A percentile compares a stretch with the other conserved stretches of the same genome.
phyloP scores from a whole-genome alignment of 2,888 invertebrate species.

The Mechanitis messenoides region DNA sequence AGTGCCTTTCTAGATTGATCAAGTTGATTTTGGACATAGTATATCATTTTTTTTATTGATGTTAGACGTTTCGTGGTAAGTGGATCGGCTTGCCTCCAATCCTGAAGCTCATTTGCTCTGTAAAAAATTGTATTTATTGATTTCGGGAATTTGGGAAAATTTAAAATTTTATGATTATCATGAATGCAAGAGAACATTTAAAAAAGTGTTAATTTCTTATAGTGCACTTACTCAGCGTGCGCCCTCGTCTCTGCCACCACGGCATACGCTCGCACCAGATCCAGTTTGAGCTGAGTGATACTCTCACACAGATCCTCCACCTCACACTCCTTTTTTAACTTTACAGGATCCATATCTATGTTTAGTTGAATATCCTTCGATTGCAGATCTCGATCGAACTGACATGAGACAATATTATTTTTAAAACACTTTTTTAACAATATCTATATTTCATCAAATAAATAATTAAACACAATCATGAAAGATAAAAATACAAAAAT shows the following conservation, averaged over 20 bases:
- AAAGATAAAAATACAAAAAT: no score
- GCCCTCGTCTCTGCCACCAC: slow-evolving; percentile 66
- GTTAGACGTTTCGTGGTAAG: slow-evolving; percentile 80
- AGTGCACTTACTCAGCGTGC: slow-evolving; percentile 58
- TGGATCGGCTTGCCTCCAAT: slow-evolving; percentile 78
- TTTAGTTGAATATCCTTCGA: slow-evolving; percentile 45
- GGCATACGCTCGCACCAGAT: slow-evolving; percentile 63
- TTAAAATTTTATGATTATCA: not conserved
- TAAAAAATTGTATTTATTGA: slow-evolving; percentile 14
- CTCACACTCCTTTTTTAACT: slow-evolving; percentile 55
- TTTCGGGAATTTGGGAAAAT: no score
- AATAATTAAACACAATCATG: not conserved
- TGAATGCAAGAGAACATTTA: not conserved
- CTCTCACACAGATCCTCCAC: slow-evolving; percentile 58
- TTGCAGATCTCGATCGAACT: slow-evolving; percentile 60
- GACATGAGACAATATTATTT: slow-evolving; percentile 17
- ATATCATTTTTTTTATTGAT: slow-evolving; percentile 81
- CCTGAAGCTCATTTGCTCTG: slow-evolving; percentile 58
- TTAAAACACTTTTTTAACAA: not conserved
- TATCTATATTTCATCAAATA: not conserved
- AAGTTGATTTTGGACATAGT: slow-evolving; percentile 85
- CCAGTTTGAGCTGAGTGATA: slow-evolving; percentile 60
- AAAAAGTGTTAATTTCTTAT: not conserved
- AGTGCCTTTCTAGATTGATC: slow-evolving; percentile 83
- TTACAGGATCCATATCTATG: slow-evolving; percentile 46